Evolutionary conservation across 2,113 vertebrate species (phyloP).

Genomic region (Brachyhypopomus gauderio): DNA sequence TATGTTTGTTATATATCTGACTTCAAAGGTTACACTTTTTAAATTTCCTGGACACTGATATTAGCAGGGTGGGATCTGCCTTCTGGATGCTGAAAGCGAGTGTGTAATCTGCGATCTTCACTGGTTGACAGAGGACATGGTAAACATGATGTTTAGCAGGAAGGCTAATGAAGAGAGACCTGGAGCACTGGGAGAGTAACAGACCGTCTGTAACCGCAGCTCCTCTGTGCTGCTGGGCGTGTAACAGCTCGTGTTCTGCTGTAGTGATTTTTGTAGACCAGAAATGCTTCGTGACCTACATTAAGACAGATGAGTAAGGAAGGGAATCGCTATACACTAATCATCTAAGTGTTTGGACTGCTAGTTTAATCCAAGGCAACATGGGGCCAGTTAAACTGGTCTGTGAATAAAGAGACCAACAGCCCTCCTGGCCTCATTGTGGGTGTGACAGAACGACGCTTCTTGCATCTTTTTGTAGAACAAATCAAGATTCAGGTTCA

Average conservation of each 20-base stretch:
- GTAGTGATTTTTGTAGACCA: conserved; percentile 39
- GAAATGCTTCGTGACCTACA: conserved; percentile 2
- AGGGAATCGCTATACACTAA: background rate
- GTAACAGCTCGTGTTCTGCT: conserved; percentile 42
- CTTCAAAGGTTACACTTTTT: conserved; percentile 64
- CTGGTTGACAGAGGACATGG: conserved; percentile 60
- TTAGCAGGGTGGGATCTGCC: conserved; percentile 47
- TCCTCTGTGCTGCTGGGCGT: conserved; percentile 52
- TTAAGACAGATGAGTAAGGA: conserved; percentile 30
- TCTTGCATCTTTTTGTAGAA: background rate
- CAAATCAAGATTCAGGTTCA: background rate
- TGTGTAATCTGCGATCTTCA: conserved; percentile 35
- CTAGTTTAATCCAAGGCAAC: background rate
- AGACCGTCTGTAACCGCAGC: conserved; percentile 66
- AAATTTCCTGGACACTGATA: conserved; percentile 61
- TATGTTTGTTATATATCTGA: conserved; percentile 56
- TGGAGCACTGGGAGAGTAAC: conserved; percentile 57
- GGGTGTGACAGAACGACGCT: background rate
- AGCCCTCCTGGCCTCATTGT: background rate
- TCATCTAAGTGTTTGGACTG: conserved; percentile 17
- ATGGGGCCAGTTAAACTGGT: background rate
- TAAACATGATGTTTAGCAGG: conserved; percentile 57
- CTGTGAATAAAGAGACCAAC: background rate
- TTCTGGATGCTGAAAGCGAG: conserved; percentile 55
- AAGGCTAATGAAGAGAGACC: conserved; percentile 66